Percentiles rank a stretch among this genome's conserved stretches.
phyloP scores from a whole-genome alignment of 2,797 vertebrate species.

The Enteromius radiatus region DNA sequence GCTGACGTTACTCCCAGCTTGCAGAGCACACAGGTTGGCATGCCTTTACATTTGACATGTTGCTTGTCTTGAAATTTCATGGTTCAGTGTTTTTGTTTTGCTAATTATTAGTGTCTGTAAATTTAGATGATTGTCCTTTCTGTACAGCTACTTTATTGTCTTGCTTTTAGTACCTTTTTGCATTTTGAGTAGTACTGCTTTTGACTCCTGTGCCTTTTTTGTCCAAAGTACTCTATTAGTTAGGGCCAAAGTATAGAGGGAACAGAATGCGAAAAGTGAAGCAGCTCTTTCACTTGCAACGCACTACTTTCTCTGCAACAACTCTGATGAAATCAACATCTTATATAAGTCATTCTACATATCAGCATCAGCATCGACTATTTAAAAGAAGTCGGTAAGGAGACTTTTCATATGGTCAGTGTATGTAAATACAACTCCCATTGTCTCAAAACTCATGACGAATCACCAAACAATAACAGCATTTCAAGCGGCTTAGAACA shows the following conservation, averaged over 20 bases:
- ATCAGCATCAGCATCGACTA: background rate
- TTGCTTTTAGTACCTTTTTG: background rate
- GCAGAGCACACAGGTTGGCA: slow-evolving; percentile 74
- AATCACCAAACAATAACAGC: slow-evolving; percentile 18
- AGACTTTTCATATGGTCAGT: background rate
- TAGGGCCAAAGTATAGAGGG: background rate
- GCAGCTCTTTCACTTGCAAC: background rate
- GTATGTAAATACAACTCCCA: background rate
- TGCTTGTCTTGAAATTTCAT: background rate
- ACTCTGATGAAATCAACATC: background rate
- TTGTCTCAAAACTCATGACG: slow-evolving; percentile 5
- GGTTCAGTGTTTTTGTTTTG: background rate
- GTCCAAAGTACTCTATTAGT: background rate
- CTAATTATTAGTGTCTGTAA: background rate
- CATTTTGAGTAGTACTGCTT: background rate
- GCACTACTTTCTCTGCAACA: background rate
- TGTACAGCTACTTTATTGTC: background rate
- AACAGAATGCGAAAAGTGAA: background rate
- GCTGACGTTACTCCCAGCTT: slow-evolving; percentile 62
- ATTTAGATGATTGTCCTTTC: background rate
- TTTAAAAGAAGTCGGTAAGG: slow-evolving; percentile 8
- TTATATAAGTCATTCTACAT: background rate
- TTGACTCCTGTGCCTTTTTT: background rate
- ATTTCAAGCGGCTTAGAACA: slow-evolving; percentile 42
- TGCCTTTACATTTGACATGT: slow-evolving; percentile 43